A percentile compares a stretch with the other conserved stretches of the same genome.
Evolutionary conservation across 1,140 invertebrate species (phyloP).

Genomic region (Dysdera silvatica): DNA sequence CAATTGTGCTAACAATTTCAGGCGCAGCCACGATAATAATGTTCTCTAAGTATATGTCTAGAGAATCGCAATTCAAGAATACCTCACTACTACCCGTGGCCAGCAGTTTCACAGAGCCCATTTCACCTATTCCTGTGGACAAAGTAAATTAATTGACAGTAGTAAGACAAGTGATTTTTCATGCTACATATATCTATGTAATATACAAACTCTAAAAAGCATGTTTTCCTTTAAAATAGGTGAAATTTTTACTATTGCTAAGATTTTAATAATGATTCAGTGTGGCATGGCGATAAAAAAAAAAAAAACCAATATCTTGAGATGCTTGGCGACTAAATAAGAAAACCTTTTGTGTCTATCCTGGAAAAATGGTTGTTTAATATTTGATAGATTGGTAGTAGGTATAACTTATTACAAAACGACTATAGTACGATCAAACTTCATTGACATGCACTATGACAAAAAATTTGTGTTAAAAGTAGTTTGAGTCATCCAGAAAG

Average conservation of each 20-base stretch:
- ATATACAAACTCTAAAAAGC: neutral
- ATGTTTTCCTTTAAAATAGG: neutral
- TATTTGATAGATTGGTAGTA: no score
- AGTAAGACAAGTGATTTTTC: neutral
- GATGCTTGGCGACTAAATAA: no score
- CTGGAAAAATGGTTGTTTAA: no score
- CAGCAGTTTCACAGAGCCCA: conserved; percentile 12
- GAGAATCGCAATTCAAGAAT: conserved; percentile 24
- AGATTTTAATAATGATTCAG: no score
- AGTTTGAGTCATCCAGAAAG: no score
- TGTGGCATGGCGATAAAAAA: no score
- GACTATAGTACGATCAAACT: no score
- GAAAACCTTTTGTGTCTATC: no score
- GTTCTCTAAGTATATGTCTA: conserved; percentile 19
- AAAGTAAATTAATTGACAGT: neutral
- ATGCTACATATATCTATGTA: neutral
- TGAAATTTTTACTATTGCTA: neutral
- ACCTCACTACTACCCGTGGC: conserved; percentile 29
- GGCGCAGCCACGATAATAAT: conserved; percentile 12
- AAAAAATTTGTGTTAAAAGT: no score
- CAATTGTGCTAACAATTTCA: conserved; percentile 16
- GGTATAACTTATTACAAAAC: no score
- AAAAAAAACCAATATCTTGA: no score
- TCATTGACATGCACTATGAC: no score
- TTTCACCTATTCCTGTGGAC: conserved; percentile 2